These are phyloP conservation scores for Mustela nigripes DNA, from an alignment of 2,113 vertebrate species.

Conservation along the genomic window DNA sequence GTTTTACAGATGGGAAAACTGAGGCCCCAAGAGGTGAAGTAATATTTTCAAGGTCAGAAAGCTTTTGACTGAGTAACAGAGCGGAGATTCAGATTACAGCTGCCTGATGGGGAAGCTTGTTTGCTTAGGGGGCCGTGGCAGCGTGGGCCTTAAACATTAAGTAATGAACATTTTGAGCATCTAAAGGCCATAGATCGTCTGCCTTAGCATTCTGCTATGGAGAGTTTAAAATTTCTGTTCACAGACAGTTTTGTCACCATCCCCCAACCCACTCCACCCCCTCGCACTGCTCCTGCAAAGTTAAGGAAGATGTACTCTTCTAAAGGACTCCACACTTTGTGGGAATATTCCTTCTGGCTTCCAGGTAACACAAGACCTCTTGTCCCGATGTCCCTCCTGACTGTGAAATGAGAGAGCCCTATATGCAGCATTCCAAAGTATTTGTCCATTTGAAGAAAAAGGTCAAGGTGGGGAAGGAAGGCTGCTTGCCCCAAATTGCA, in stretches of 20 bases:
- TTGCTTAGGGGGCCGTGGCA: background rate
- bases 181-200: background rate
- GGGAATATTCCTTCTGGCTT: background rate
- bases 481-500: background rate
- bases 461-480: background rate
- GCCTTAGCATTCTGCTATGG: background rate
- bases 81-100: background rate
- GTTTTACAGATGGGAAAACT: background rate
- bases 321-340: background rate
- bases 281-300: background rate
- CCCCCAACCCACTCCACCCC: too few relatives aligned
- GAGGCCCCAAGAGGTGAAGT: background rate
- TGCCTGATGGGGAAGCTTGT: background rate
- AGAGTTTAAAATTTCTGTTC: background rate
- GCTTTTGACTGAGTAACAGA: background rate
- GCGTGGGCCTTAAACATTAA: background rate
- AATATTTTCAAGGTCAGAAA: conserved; percentile 7
- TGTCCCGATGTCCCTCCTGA: background rate
- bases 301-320: background rate
- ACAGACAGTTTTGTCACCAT: background rate
- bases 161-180: background rate
- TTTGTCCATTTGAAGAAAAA: background rate
- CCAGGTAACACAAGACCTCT: too few relatives aligned
- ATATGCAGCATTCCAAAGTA: background rate
- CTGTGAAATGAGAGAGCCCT: background rate